Conservation (phyloP, 2,888 invertebrate genomes). For the Ecdyonurus torrentis region DNA sequence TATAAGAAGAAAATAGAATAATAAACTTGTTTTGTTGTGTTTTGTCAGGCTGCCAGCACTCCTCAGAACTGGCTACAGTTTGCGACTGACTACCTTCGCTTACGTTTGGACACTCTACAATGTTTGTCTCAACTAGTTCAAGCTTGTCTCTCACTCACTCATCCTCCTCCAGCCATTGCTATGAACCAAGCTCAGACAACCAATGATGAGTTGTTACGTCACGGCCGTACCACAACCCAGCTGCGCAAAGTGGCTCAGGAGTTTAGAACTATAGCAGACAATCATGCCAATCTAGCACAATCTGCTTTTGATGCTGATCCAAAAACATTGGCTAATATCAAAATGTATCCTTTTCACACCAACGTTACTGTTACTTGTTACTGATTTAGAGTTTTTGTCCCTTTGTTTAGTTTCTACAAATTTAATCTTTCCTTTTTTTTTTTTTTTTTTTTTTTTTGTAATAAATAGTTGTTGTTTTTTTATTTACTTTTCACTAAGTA, state of each 20-base stretch:
- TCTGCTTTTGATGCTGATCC: constrained; percentile 77
- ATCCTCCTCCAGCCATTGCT: constrained; percentile 87
- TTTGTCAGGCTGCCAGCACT: constrained; percentile 49
- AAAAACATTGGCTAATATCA: constrained; percentile 53
- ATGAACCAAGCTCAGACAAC: constrained; percentile 61
- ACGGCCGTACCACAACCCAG: constrained; percentile 62
- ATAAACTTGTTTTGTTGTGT: too few relatives aligned
- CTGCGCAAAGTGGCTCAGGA: constrained; percentile 56
- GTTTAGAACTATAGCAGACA: constrained; percentile 51
- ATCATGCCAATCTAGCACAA: constrained; percentile 61
- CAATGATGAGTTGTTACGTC: constrained; percentile 59
- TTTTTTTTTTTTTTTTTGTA: constrained; percentile 4
- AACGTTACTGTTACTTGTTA: constrained; percentile 14
- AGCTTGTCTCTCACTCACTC: constrained; percentile 60
- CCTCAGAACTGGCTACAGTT: constrained; percentile 46
- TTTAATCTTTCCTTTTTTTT: background rate
- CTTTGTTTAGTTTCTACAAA: constrained; percentile 11
- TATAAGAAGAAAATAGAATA: too few relatives aligned
- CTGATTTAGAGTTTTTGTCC: background rate
- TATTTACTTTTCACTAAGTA: background rate
- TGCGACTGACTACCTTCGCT: constrained; percentile 56
- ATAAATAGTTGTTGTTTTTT: background rate
- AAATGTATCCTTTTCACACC: constrained; percentile 34
- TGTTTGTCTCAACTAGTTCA: constrained; percentile 43
- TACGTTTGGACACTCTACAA: constrained; percentile 59